Conservation (phyloP, 2,113 vertebrate genomes). For the Eulemur rufifrons region DNA sequence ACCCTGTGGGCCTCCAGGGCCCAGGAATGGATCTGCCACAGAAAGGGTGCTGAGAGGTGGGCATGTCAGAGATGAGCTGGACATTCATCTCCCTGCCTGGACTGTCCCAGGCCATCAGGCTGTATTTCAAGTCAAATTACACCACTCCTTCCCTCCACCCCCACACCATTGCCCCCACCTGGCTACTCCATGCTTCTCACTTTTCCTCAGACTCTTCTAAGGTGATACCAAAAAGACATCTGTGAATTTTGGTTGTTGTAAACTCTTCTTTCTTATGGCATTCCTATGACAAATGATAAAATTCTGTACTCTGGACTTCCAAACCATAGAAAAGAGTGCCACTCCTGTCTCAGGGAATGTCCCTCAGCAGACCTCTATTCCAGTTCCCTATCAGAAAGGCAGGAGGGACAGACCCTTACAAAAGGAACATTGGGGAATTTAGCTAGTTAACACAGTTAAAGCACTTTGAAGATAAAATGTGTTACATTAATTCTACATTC, state of each 20-base stretch:
- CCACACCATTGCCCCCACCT: fast-evolving
- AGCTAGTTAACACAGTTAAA: constrained; percentile 32
- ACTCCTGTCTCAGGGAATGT: background rate
- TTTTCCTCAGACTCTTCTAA: background rate
- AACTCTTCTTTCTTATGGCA: background rate
- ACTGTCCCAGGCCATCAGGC: background rate
- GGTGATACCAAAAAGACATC: background rate
- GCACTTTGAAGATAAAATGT: constrained; percentile 33
- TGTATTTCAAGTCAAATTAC: background rate
- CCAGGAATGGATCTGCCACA: background rate
- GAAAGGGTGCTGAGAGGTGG: background rate
- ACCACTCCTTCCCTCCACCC: background rate
- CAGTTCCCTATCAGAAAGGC: background rate
- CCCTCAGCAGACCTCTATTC: background rate
- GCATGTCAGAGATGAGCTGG: background rate
- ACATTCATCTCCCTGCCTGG: background rate
- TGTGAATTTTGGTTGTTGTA: background rate
- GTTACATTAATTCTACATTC: constrained; percentile 51
- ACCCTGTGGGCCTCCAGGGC: background rate
- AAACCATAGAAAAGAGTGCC: background rate
- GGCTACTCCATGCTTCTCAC: background rate
- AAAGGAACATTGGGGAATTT: background rate
- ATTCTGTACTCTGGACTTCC: background rate
- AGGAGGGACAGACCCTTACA: background rate
- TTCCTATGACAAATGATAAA: background rate